A percentile compares a stretch with the other conserved stretches of the same genome.
These are phyloP conservation scores for Pycnomerus fuliginosus DNA, from an alignment of 2,888 invertebrate genomes.

Conservation along the genomic window DNA sequence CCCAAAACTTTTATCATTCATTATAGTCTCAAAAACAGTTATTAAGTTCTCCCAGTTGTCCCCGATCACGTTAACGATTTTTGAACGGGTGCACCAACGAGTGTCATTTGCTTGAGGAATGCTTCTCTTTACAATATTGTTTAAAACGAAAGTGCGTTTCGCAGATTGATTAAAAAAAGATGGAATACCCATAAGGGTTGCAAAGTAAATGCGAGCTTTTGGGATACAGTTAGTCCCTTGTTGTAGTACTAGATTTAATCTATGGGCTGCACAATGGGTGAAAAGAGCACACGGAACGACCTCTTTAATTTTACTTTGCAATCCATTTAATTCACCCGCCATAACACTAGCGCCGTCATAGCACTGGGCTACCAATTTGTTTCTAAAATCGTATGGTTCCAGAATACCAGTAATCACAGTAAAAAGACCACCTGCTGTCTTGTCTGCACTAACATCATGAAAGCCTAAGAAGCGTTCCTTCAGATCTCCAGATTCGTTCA, in stretches of 20 bases:
- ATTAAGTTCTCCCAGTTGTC: no score
- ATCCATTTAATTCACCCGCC: conserved; percentile 3
- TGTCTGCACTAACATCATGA: conserved; percentile 3
- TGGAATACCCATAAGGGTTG: background rate
- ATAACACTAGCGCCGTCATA: conserved; percentile 7
- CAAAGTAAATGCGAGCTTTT: background rate
- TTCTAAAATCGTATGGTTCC: background rate
- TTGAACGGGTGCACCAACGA: background rate
- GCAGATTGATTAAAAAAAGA: background rate
- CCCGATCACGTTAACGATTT: background rate
- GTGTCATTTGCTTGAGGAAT: no score
- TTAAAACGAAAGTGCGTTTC: background rate
- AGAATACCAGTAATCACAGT: background rate
- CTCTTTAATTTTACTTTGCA: conserved; percentile 6
- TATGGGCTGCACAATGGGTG: conserved; percentile 7
- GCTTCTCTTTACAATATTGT: background rate
- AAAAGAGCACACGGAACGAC: conserved; percentile 2
- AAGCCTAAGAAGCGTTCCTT: conserved; percentile 6
- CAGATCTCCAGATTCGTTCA: conserved; percentile 3
- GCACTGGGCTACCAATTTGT: conserved; percentile 5
- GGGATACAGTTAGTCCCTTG: conserved; percentile 1
- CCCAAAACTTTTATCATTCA: background rate
- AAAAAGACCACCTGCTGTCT: conserved; percentile 1
- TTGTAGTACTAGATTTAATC: conserved; percentile 9
- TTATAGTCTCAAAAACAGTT: background rate